These are phyloP conservation scores for Drosophila kikkawai DNA, from an alignment of 1,140 invertebrate genomes.

Conservation along the genomic window DNA sequence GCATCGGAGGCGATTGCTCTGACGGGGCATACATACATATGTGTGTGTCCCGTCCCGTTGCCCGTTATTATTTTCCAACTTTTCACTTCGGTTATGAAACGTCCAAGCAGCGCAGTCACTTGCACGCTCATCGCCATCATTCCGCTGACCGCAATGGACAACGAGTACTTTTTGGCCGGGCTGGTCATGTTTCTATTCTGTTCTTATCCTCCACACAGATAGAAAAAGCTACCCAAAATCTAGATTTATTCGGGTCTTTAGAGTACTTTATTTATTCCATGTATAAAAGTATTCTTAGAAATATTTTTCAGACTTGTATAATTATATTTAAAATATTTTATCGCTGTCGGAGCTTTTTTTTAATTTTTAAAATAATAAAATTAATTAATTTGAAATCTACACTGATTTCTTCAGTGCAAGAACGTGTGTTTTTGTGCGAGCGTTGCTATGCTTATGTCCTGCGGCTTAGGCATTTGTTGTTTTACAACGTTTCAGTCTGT, in stretches of 20 bases:
- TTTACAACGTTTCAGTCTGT: slow-evolving; percentile 66
- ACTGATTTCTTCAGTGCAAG: slow-evolving; percentile 12
- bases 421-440: slow-evolving; percentile 19
- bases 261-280: no score
- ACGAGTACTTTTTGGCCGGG: slow-evolving; percentile 34
- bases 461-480: slow-evolving; percentile 71
- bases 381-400: background rate
- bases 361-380: background rate
- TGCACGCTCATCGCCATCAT: slow-evolving; percentile 31
- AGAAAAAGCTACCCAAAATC: background rate
- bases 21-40: slow-evolving; percentile 3
- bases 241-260: background rate
- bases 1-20: slow-evolving; percentile 25
- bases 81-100: slow-evolving; percentile 63
- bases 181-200: slow-evolving; percentile 23
- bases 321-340: no score
- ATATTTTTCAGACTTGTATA: no score
- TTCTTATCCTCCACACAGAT: background rate
- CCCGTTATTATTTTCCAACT: slow-evolving; percentile 54
- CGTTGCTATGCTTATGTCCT: slow-evolving; percentile 60
- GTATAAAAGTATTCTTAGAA: no score
- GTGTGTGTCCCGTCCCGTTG: slow-evolving; percentile 26
- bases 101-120: slow-evolving; percentile 43
- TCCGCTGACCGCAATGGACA: slow-evolving; percentile 44
- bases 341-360: no score